Base-by-base conservation (phyloP, 2,113 vertebrate genomes). In the Spermophilus dauricus region DNA sequence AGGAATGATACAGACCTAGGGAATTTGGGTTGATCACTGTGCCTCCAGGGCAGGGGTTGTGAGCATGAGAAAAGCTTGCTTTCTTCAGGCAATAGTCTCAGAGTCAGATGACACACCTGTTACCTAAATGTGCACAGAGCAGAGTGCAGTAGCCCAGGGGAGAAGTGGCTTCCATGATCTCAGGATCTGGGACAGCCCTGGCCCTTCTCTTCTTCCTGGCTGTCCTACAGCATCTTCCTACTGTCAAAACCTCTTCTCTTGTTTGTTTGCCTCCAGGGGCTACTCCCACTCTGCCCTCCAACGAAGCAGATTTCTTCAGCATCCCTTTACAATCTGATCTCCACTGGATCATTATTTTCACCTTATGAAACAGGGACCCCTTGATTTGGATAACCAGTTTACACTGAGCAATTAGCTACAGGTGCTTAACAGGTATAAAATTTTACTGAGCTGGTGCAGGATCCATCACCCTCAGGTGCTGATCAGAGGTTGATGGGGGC, bases 141-240 rank as follows among this genome's bases (percentile, higher is more conserved):
- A 51, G 58, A 39, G 14, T 0, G 8, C 22, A 45, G 20, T 10
- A 24, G 11, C 26, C 34, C 32, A 8, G 82, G 53, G 1, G 34
- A 42, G 86, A 8, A 0, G 1, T 0, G 13, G 20, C 56, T 76
- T 45, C 14, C 28, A 2, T 1, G 1, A 56, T 34, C 70, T 87
- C 51, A 0, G 10, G 22, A 53, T 24, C 76, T 8, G 24, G 70
- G 24, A 37, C 28, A 32, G 70, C 34, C 39, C 78, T 5, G 26
- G 8, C 9, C 61, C 30, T 51, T 37, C 18, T 30, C 63, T 37
- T 72, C 51, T 70, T 56, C n/a, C 12, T 8, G 30, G 30, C 45
- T 4, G 8, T 42, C 18, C 72, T 63, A 39, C 77, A 2, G 2
- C 10, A 28, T 12, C 72, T 72, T 65, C 28, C 48, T 14, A 22